phyloP scores from a whole-genome alignment of 30 jellyfish, hydroid and myxozoan species.

The Hydractinia echinata region DNA sequence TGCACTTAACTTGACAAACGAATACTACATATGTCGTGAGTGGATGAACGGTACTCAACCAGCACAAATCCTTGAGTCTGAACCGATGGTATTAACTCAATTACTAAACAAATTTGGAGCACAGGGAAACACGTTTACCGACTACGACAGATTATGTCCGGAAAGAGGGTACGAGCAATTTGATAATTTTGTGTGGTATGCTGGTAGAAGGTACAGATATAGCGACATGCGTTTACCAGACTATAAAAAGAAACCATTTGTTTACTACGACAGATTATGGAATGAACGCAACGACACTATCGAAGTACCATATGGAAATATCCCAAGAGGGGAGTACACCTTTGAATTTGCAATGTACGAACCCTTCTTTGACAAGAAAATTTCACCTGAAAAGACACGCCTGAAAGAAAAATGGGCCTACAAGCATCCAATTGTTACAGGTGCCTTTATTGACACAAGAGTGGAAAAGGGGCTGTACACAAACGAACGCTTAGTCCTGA shows the following conservation, averaged over 20 bases:
- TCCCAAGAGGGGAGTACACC: constrained; percentile 63
- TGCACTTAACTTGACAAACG: constrained; percentile 40
- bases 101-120: constrained; percentile 27
- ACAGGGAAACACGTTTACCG: neutral
- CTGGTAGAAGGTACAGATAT: constrained; percentile 12
- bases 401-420: constrained; percentile 63
- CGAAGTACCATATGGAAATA: constrained; percentile 74
- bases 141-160: neutral
- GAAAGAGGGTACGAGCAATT: neutral
- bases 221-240: constrained; percentile 44
- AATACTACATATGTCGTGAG: constrained; percentile 36
- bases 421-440: constrained; percentile 54
- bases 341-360: constrained; percentile 52
- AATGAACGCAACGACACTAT: constrained; percentile 79
- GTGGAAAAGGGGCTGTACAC: constrained; percentile 56
- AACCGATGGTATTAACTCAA: constrained; percentile 17
- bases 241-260: constrained; percentile 43
- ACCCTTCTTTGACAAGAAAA: constrained; percentile 29
- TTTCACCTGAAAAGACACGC: constrained; percentile 42
- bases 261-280: constrained; percentile 46
- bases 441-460: constrained; percentile 58
- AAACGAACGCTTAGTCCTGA: constrained; percentile 43
- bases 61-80: neutral
- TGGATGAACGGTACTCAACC: constrained; percentile 24
- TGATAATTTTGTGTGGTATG: constrained; percentile 22